These are phyloP conservation scores for Cheilosia variabilis DNA, from an alignment of 2,888 invertebrate genomes.

Conservation along the genomic window DNA sequence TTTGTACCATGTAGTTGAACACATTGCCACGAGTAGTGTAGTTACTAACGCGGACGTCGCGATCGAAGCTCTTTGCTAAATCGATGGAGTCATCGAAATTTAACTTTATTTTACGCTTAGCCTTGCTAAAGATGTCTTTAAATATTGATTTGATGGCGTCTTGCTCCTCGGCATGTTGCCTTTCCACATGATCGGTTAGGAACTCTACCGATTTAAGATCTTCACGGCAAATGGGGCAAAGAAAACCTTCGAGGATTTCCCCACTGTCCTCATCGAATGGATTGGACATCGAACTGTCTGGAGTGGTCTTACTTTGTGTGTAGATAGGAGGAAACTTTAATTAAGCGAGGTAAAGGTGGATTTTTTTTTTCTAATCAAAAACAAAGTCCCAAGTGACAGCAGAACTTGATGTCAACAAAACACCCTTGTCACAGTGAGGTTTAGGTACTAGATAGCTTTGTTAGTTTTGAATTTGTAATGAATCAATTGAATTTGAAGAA, in stretches of 20 bases:
- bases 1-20: constrained; percentile 82
- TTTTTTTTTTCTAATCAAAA: constrained; percentile 27
- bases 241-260: constrained; percentile 94
- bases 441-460: constrained; percentile 9
- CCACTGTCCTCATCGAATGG: constrained; percentile 81
- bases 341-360: constrained; percentile 22
- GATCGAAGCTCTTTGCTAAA: constrained; percentile 86
- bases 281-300: constrained; percentile 77
- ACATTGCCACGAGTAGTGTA: constrained; percentile 79
- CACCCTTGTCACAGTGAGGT: constrained; percentile 1
- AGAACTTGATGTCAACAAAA: constrained; percentile 48
- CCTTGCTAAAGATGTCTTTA: constrained; percentile 94
- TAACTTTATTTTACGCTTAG: constrained; percentile 92
- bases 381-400: constrained; percentile 39
- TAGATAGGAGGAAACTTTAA: constrained; percentile 21
- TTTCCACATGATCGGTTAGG: constrained; percentile 95
- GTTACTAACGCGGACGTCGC: constrained; percentile 83
- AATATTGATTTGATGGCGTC: constrained; percentile 90
- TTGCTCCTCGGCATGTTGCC: constrained; percentile 93
- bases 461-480: constrained; percentile 12
- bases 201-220: constrained; percentile 93
- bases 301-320: neutral
- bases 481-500: neutral
- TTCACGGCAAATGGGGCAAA: constrained; percentile 97
- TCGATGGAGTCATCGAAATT: constrained; percentile 89